Base-by-base conservation (phyloP, 2,113 vertebrate genomes). In the Myodes glareolus region DNA sequence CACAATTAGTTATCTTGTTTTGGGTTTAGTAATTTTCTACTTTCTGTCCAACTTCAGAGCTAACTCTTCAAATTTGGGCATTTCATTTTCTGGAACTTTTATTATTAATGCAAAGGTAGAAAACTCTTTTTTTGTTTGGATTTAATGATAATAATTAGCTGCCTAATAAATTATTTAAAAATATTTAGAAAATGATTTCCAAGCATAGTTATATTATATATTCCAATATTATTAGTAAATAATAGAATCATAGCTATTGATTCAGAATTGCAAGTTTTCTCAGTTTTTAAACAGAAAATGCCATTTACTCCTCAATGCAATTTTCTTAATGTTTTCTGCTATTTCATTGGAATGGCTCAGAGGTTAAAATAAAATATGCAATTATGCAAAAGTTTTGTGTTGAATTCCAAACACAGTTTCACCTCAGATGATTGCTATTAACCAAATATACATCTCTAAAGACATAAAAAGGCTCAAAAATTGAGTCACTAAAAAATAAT, bases 1-100 rank as follows among this genome's bases (percentile, higher is more conserved):
- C 5, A 88, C 16, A 1, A 80, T 61, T 8, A 45, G 12, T 27
- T 75, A 4, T 82, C 12, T 76, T 7, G 13, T 5, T 94, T 90
- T n/a, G 19, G 78, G 36, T 77, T 50, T 58, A 78, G 25, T 61
- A 78, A 92, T 76, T 78, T 88, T 82, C 23, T 84, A 25, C 78
- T 94, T 84, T 88, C 36, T 96, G 17, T 39, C 88, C n/a, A 95
- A 77, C 5, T 87, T 55, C 12, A 77, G 50, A 92, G 7, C 42
- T 33, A 19, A 29, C 1, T 78, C 31, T 19, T 47, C 4, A 80
- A 68, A 63, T 25, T 88, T n/a, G 7, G 12, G 87, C 58, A 84
- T 5, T 87, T 88, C 16, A 84, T 91, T 72, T 84, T 80, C 80
- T 17, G 45, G 1, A 95, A 92, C 4, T 76, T 39, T 89, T 65